Conservation (phyloP, 2,113 vertebrate genomes). For the Abramis brama region DNA sequence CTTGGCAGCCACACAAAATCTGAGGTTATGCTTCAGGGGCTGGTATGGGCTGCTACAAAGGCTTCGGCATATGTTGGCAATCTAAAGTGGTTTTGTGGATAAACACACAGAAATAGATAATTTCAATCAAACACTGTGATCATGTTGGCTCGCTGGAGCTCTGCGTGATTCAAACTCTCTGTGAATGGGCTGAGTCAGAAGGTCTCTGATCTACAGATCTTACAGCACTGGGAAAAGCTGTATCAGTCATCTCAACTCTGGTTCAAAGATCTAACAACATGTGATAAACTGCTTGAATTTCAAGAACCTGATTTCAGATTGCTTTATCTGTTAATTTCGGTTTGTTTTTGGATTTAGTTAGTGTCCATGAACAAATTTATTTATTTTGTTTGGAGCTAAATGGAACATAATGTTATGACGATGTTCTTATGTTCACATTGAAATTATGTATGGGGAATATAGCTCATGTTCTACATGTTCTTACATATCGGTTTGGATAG, state of each 20-base stretch:
- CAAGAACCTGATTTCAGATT: slow-evolving; percentile 10
- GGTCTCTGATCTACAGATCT: slow-evolving; percentile 24
- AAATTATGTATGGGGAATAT: neutral
- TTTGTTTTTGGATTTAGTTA: neutral
- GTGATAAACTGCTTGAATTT: slow-evolving; percentile 19
- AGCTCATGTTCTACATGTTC: neutral
- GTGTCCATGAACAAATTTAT: neutral
- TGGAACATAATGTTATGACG: neutral
- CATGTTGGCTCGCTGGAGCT: neutral
- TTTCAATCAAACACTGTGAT: neutral
- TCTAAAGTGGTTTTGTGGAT: slow-evolving; percentile 49
- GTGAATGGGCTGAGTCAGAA: neutral
- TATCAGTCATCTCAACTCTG: neutral
- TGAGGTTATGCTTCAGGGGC: slow-evolving; percentile 54
- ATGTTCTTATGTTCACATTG: neutral
- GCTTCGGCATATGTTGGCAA: slow-evolving; percentile 52
- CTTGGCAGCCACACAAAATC: slow-evolving; percentile 57
- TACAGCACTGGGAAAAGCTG: slow-evolving; percentile 12
- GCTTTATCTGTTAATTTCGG: neutral
- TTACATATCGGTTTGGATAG: no score
- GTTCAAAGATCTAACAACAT: neutral
- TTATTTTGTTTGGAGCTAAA: neutral
- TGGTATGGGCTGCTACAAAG: slow-evolving; percentile 37
- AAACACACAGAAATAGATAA: neutral
- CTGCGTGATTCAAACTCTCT: neutral